These are phyloP conservation scores for Pangasius sanitwongsei DNA, from an alignment of 2,797 vertebrate genomes.

Conservation along the genomic window DNA sequence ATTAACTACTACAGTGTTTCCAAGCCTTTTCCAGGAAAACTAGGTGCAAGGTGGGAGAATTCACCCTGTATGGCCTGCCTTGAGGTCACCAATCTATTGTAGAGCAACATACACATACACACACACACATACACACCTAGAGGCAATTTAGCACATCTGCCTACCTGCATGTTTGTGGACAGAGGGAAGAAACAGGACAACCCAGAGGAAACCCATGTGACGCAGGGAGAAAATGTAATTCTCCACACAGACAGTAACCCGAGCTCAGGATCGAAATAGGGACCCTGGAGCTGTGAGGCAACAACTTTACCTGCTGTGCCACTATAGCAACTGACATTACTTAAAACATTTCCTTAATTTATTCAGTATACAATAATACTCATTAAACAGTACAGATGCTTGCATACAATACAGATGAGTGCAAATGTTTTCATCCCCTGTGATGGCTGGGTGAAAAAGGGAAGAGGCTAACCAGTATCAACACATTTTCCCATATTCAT, in stretches of 20 bases:
- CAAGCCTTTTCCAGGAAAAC: background rate
- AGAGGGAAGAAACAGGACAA: background rate
- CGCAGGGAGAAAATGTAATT: background rate
- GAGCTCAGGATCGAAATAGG: background rate
- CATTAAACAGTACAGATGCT: background rate
- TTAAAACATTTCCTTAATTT: background rate
- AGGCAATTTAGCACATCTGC: background rate
- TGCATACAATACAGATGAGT: background rate
- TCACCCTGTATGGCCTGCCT: background rate
- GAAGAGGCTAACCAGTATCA: background rate
- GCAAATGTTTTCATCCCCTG: background rate
- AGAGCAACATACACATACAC: background rate
- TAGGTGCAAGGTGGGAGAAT: background rate
- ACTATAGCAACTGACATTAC: background rate
- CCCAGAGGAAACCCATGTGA: background rate
- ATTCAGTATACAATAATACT: background rate
- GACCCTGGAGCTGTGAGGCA: background rate
- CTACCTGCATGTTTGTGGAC: background rate
- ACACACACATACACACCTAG: background rate
- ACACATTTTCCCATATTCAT: background rate
- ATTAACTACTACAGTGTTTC: background rate
- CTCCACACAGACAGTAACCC: background rate
- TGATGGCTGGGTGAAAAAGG: too few relatives aligned
- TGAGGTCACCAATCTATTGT: background rate
- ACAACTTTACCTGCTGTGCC: background rate